A percentile compares a stretch with the other conserved stretches of the same genome.
Evolutionary conservation across 2,797 vertebrate genomes (phyloP).

Genomic region (Oreochromis mossambicus): DNA sequence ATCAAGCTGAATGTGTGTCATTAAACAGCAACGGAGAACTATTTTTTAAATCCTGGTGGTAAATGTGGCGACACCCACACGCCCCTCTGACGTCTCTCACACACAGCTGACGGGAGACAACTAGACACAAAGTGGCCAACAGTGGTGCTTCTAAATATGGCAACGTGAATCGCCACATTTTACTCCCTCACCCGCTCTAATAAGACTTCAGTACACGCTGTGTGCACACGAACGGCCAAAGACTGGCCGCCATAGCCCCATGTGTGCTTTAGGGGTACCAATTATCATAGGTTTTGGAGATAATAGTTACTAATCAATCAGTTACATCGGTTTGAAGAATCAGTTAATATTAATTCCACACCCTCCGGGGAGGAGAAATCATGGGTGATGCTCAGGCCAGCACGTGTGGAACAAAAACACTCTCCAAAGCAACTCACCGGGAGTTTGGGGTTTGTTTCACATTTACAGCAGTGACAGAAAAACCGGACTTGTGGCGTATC

Average conservation of each 20-base stretch:
- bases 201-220: not conserved
- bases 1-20: not conserved
- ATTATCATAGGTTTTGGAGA: not conserved
- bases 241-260: not conserved
- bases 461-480: conserved; percentile 91
- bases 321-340: not conserved
- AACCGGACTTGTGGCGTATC: conserved; percentile 82
- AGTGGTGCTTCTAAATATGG: conserved; percentile 75
- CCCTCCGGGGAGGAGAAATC: not conserved
- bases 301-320: not conserved
- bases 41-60: not conserved
- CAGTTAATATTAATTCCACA: not conserved
- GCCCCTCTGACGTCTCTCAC: conserved; percentile 11
- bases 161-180: conserved; percentile 51
- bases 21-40: not conserved
- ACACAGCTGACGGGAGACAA: conserved; percentile 55
- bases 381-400: not conserved
- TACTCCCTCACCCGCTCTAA: not conserved
- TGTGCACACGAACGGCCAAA: not conserved
- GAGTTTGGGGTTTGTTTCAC: conserved; percentile 86
- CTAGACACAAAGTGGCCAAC: conserved; percentile 37
- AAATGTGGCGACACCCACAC: conserved; percentile 7
- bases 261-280: not conserved
- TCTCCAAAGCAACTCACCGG: conserved; percentile 79
- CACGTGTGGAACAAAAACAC: not conserved